phyloP scores from a whole-genome alignment of 2,113 vertebrate species.

The Panthera uncia region DNA sequence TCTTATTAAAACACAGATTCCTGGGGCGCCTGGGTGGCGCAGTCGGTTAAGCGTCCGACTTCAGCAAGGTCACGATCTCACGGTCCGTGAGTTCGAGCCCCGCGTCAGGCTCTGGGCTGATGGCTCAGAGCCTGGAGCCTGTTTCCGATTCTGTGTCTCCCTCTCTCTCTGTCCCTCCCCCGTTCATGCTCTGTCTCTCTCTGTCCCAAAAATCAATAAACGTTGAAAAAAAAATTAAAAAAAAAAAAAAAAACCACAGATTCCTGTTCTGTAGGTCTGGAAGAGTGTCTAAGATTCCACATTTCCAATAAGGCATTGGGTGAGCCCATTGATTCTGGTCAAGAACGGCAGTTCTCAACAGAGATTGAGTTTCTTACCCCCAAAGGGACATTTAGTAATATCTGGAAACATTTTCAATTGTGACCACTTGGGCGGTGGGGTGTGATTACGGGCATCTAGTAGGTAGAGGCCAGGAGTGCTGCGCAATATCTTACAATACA shows the following conservation, averaged over 20 bases:
- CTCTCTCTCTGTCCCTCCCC: no score
- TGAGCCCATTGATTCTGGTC: background rate
- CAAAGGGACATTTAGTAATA: background rate
- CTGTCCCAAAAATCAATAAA: no score
- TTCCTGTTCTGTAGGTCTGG: background rate
- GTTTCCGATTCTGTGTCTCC: no score
- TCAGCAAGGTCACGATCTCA: no score
- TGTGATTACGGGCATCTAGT: background rate
- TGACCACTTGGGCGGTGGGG: background rate
- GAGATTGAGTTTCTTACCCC: background rate
- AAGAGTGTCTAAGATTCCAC: background rate
- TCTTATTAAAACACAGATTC: background rate
- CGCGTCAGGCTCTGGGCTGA: no score
- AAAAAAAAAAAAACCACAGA: no score
- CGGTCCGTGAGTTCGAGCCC: no score
- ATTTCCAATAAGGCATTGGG: background rate
- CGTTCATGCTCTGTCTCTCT: no score
- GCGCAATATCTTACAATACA: background rate
- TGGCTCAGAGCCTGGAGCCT: no score
- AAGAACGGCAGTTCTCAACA: background rate
- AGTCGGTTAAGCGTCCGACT: no score
- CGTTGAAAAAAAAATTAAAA: no score
- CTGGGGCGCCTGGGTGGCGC: no score
- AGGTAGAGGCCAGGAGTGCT: background rate
- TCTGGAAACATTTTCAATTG: background rate